Evolutionary conservation across 2,888 invertebrate species (phyloP), one percentile per base, ranked within the genome.

Genomic region (Ormyrus nitidulus): DNA sequence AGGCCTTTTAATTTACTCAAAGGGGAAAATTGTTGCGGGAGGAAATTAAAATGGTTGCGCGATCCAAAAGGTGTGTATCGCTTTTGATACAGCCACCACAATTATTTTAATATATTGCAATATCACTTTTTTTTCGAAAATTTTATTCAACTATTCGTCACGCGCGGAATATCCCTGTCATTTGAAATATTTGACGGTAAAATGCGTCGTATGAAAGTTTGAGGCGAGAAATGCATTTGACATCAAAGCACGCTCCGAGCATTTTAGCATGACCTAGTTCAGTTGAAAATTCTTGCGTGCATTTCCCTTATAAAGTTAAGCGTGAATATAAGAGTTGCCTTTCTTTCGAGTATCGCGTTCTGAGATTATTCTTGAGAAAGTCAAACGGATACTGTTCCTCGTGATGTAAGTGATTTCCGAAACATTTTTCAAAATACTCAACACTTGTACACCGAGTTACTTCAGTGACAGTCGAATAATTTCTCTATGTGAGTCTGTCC

Each of bases 201-300:
- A 76, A 75, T 72, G 64, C 59, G 73, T 10, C 70, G 48, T 56
- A 69, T 76, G 72, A 76, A 84, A 84, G 78, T 84, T 83, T 70
- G 81, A 83, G 81, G 84, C 83, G 83, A 82, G 84, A 85, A 84
- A 83, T 84, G 83, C 83, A 83, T 83, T 84, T 83, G 84, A 83
- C 85, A 83, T 83, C 84, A 84, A 85, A 83, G 84, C 81, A 79
- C 81, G 83, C 82, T 77, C 78, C 80, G 81, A 81, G 81, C 84
- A 83, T 84, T 84, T 84, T 82, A 82, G 79, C 80, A 53, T 83
- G 84, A 84, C 84, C 84, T 74, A 84, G 80, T 84, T 84, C 81
- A 76, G 74, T 73, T 68, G 82, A 74, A 77, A 82, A 84, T 82
- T 82, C 82, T 81, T 74, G 78, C 81, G 82, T 68, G 62, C 68